These are phyloP conservation scores for Apodemus agrarius DNA, from an alignment of 2,797 vertebrate species.

Conservation along the genomic window DNA sequence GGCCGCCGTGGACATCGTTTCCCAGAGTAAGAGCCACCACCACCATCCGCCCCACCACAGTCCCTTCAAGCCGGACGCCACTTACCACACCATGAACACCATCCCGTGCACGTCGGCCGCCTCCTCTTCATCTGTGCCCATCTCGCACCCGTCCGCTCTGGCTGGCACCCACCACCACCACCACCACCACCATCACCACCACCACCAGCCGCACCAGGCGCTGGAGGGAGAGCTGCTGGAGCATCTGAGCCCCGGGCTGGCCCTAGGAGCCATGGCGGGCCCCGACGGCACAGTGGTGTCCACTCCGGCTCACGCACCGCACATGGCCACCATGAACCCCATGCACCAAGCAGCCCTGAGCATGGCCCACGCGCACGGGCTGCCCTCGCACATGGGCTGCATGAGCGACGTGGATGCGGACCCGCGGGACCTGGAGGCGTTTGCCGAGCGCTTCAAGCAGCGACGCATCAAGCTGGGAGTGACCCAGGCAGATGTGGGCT, in stretches of 20 bases:
- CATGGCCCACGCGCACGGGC: slow-evolving; percentile 98
- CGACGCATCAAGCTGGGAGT: slow-evolving; percentile 98
- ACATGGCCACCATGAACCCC: slow-evolving; percentile 99
- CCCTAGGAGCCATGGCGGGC: slow-evolving; percentile 95
- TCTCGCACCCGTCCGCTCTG: slow-evolving; percentile 94
- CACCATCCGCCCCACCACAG: slow-evolving; percentile 98
- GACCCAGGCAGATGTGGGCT: slow-evolving; percentile 97
- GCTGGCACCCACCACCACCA: slow-evolving; percentile 93
- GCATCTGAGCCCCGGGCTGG: slow-evolving; percentile 97
- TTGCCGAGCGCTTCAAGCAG: slow-evolving; percentile 98
- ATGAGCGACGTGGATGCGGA: slow-evolving; percentile 98
- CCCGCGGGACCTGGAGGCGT: slow-evolving; percentile 97
- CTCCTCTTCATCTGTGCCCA: slow-evolving; percentile 93
- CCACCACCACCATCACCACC: slow-evolving; percentile 96
- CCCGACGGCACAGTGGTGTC: slow-evolving; percentile 98
- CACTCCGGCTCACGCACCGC: slow-evolving; percentile 95
- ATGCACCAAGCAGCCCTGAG: slow-evolving; percentile 99
- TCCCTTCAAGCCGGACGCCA: slow-evolving; percentile 99
- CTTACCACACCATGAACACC: slow-evolving; percentile 99
- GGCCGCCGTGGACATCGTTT: slow-evolving; percentile 99
- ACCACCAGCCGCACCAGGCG: slow-evolving; percentile 97
- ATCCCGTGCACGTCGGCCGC: slow-evolving; percentile 96
- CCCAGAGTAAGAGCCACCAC: slow-evolving; percentile 98
- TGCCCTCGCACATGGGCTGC: slow-evolving; percentile 96
- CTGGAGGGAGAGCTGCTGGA: slow-evolving; percentile 98